Evolutionary conservation across 2,888 invertebrate genomes (phyloP).

Genomic region (Himalopsyche kuldschensis): DNA sequence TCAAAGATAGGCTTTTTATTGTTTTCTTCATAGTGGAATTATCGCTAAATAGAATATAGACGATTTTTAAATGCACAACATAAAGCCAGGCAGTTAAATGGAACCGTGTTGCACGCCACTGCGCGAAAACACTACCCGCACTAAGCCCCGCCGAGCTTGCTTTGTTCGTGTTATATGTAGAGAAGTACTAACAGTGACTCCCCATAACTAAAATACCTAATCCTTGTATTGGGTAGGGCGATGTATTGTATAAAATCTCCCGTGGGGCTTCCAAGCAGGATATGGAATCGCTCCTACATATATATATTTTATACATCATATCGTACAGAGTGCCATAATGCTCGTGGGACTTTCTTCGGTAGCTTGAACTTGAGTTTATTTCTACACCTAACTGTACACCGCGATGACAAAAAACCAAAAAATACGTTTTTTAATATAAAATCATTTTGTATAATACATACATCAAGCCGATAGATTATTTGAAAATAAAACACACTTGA

Average conservation of each 20-base stretch:
- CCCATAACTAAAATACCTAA: constrained; percentile 28
- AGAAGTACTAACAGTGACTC: constrained; percentile 9
- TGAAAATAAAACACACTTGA: no score
- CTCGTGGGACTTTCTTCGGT: not conserved
- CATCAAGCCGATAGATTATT: no score
- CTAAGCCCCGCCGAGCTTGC: constrained; percentile 23
- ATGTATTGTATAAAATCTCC: constrained; percentile 31
- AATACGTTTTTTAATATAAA: no score
- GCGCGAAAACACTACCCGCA: constrained; percentile 1
- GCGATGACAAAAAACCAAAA: no score
- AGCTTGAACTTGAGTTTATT: not conserved
- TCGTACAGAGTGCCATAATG: not conserved
- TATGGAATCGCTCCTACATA: constrained; percentile 11
- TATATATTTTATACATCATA: not conserved
- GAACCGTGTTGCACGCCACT: not conserved
- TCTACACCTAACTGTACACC: not conserved
- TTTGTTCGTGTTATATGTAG: constrained; percentile 21
- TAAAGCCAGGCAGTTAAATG: no score
- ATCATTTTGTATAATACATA: no score
- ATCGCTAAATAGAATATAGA: no score
- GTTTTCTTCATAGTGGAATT: no score
- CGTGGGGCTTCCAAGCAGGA: constrained; percentile 23
- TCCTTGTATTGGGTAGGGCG: constrained; percentile 27
- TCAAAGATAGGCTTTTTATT: no score
- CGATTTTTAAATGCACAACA: no score